These are phyloP conservation scores for Lobophora halterata DNA, from an alignment of 2,888 invertebrate species.

Conservation along the genomic window DNA sequence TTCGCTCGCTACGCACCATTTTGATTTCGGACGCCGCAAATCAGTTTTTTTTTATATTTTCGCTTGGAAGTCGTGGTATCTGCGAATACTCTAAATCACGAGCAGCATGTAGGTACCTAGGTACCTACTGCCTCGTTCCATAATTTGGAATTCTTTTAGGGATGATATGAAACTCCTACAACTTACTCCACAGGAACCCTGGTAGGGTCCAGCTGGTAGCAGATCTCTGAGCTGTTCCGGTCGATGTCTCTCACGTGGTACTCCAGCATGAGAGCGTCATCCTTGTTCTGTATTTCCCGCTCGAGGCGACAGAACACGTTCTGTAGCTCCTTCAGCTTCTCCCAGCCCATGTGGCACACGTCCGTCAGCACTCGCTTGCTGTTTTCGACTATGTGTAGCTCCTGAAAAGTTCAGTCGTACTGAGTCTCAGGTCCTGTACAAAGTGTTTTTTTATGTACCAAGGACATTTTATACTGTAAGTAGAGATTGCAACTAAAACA, in stretches of 20 bases:
- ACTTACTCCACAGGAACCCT: constrained; percentile 80
- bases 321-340: constrained; percentile 87
- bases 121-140: too few species aligned
- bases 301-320: constrained; percentile 86
- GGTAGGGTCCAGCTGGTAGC: constrained; percentile 90
- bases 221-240: constrained; percentile 88
- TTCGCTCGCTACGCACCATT: too few species aligned
- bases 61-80: too few species aligned
- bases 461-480: too few species aligned
- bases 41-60: too few species aligned
- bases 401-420: constrained; percentile 56
- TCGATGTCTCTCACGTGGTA: constrained; percentile 86
- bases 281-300: constrained; percentile 89
- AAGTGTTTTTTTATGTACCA: too few species aligned
- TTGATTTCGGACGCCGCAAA: too few species aligned
- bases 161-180: not conserved
- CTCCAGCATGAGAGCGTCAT: constrained; percentile 88
- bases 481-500: too few species aligned
- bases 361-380: constrained; percentile 68
- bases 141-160: too few species aligned
- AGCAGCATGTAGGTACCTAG: too few species aligned
- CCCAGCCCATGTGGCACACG: constrained; percentile 84
- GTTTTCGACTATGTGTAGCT: constrained; percentile 71
- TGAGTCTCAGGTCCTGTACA: too few species aligned
- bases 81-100: too few species aligned